Percentiles rank a stretch among this genome's conserved stretches.
These are phyloP conservation scores for Lutraria lutraria DNA, from an alignment of 2,888 invertebrate genomes.

Conservation along the genomic window DNA sequence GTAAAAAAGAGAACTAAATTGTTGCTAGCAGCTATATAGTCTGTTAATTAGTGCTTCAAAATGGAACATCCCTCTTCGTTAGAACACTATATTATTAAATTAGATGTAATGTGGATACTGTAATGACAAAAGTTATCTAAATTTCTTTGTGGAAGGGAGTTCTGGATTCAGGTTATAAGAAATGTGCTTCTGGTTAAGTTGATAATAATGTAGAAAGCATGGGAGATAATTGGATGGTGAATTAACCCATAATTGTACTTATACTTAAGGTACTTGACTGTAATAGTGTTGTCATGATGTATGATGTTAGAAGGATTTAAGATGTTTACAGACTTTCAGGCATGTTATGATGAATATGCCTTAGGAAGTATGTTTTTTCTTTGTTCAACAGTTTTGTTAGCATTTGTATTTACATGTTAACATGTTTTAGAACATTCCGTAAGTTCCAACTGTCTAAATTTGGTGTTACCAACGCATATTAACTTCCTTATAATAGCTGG, in stretches of 20 bases:
- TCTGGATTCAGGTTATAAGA: not conserved
- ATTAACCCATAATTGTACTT: not conserved
- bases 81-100: not conserved
- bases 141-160: not conserved
- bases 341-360: not conserved
- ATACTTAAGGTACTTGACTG: conserved; percentile 2
- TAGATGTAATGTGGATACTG: not conserved
- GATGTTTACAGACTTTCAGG: not conserved
- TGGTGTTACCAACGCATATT: too few relatives aligned
- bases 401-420: not conserved
- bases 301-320: not conserved
- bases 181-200: not conserved
- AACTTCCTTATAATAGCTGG: too few relatives aligned
- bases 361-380: conserved; percentile 1
- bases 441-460: not conserved
- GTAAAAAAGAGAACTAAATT: not conserved
- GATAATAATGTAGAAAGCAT: not conserved
- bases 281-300: not conserved
- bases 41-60: not conserved
- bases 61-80: not conserved
- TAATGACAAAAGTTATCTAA: not conserved
- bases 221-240: not conserved
- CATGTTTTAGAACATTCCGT: not conserved
- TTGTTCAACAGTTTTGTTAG: not conserved
- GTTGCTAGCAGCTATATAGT: not conserved